These are phyloP conservation scores for Nasonia longicornis DNA, from an alignment of 1,140 invertebrate species.

Conservation along the genomic window DNA sequence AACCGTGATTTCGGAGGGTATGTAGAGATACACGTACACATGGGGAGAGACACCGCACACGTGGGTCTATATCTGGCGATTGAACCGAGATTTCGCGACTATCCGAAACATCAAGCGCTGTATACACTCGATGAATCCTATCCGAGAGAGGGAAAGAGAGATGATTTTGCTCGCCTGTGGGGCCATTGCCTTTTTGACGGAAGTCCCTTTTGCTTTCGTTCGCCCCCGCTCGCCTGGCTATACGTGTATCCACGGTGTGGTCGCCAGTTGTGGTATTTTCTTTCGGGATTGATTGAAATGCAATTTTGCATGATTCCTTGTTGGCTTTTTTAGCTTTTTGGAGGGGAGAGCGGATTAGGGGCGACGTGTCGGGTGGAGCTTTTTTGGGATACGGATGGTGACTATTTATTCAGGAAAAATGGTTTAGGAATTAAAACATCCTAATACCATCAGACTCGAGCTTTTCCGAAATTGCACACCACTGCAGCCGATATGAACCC, in stretches of 20 bases:
- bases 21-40: neutral
- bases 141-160: neutral
- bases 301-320: slow-evolving; percentile 13
- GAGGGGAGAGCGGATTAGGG: neutral
- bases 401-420: too few relatives aligned
- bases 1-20: slow-evolving; percentile 33
- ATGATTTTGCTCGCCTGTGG: slow-evolving; percentile 1
- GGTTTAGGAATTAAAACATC: too few relatives aligned
- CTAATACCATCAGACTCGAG: too few relatives aligned
- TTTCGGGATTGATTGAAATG: slow-evolving; percentile 35
- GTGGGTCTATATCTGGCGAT: neutral
- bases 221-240: neutral
- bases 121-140: neutral
- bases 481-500: too few relatives aligned
- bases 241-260: neutral
- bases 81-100: slow-evolving; percentile 3
- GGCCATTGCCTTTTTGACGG: slow-evolving; percentile 16
- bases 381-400: neutral
- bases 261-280: slow-evolving; percentile 23
- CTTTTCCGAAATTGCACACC: too few relatives aligned
- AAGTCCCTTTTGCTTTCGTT: slow-evolving; percentile 36
- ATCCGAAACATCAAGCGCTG: neutral
- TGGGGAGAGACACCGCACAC: neutral
- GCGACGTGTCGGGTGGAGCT: neutral
- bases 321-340: neutral